phyloP scores from a whole-genome alignment of 2,888 invertebrate species.

The Eristalis arbustorum region DNA sequence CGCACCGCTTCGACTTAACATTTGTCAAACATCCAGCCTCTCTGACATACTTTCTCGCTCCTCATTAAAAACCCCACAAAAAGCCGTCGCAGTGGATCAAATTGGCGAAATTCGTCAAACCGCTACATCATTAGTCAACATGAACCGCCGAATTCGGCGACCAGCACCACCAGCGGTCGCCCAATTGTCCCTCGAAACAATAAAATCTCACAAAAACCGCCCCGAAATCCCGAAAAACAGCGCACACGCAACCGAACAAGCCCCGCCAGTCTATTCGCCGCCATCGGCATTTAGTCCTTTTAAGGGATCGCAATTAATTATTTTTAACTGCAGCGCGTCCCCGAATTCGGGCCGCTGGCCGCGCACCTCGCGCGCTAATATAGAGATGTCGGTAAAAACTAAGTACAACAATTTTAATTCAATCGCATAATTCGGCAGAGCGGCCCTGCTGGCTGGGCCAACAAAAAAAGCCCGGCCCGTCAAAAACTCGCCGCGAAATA shows the following conservation, averaged over 20 bases:
- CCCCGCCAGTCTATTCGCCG: slow-evolving; percentile 16
- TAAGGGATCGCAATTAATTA: slow-evolving; percentile 81
- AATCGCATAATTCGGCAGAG: slow-evolving; percentile 55
- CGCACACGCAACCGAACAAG: slow-evolving; percentile 7
- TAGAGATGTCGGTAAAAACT: slow-evolving; percentile 68
- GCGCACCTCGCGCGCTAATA: slow-evolving; percentile 62
- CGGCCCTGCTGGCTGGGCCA: background rate
- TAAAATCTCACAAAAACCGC: slow-evolving; percentile 51
- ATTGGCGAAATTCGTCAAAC: slow-evolving; percentile 65
- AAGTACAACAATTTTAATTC: slow-evolving; percentile 69
- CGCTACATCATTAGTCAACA: slow-evolving; percentile 69
- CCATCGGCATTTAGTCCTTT: slow-evolving; percentile 76
- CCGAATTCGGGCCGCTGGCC: background rate
- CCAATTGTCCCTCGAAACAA: slow-evolving; percentile 52
- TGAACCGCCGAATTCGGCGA: slow-evolving; percentile 41
- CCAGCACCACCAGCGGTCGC: slow-evolving; percentile 45
- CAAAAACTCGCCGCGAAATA: background rate
- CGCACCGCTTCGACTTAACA: slow-evolving; percentile 65
- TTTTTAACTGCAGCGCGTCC: slow-evolving; percentile 78
- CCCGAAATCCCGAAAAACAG: background rate
- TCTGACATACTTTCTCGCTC: slow-evolving; percentile 79
- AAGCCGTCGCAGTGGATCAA: slow-evolving; percentile 33
- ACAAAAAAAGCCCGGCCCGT: slow-evolving; percentile 1
- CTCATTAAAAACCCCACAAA: slow-evolving; percentile 72
- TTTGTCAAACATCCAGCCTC: slow-evolving; percentile 78